A percentile compares a stretch with the other conserved stretches of the same genome.
These are phyloP conservation scores for Oenanthe oenanthe DNA, from an alignment of 2,113 vertebrate genomes.

Conservation along the genomic window DNA sequence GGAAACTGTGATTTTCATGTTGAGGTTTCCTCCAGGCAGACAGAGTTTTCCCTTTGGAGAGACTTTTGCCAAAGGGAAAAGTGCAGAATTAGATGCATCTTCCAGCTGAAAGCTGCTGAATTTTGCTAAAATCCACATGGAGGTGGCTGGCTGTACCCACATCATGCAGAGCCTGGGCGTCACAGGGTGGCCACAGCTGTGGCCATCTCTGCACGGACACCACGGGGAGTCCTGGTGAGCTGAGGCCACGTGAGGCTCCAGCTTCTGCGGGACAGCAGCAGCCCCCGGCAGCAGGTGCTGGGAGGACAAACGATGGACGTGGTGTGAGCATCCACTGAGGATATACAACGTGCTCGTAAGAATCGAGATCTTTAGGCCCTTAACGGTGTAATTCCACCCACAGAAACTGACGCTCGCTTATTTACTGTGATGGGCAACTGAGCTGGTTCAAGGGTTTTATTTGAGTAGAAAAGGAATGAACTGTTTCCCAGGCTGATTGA, in stretches of 20 bases:
- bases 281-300: background rate
- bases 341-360: accelerated
- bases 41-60: background rate
- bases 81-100: background rate
- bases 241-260: background rate
- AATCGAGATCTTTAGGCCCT: background rate
- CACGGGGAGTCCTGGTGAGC: background rate
- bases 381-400: background rate
- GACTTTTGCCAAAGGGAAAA: background rate
- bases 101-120: background rate
- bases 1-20: accelerated
- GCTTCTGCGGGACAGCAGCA: background rate
- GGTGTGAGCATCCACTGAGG: background rate
- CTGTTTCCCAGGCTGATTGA: background rate
- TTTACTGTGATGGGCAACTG: background rate
- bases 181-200: background rate
- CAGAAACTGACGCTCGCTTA: background rate
- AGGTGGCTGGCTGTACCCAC: background rate
- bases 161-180: accelerated
- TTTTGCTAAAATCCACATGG: background rate
- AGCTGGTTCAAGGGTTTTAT: background rate
- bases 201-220: background rate
- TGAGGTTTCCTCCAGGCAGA: background rate
- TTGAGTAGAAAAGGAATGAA: background rate
- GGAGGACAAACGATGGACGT: background rate